Base-by-base conservation (phyloP, 1,140 invertebrate genomes). In the Leucophenga varia region DNA sequence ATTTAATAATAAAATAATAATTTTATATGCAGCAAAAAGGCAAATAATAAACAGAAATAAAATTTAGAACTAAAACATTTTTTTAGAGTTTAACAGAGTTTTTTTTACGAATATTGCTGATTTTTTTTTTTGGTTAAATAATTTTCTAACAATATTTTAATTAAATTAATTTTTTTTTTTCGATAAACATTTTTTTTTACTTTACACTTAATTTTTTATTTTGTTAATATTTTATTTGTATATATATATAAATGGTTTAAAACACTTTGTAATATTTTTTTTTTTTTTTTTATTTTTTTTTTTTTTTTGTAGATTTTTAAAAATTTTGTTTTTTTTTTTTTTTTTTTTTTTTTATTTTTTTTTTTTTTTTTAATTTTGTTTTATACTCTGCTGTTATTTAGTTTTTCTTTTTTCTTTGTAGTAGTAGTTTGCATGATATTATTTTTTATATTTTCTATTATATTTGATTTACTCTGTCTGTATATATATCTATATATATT, bases 401-500 rank as follows among this genome's bases (percentile, higher is more conserved):
- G 12, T 41, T 14, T 7, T 7, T 28, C 25, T 41, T 28, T 28
- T 20, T 16, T 41, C 21, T 41, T 18, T 41, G 30, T 41, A 28
- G 20, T 41, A 10, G 16, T 28, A 17, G 22, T 13, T 28, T 41
- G 25, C 25, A 28, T 41, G 39, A n/a, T n/a, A n/a, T n/a, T n/a
- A n/a, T n/a, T n/a, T n/a, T n/a, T n/a, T n/a, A n/a, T n/a, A n/a
- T n/a, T n/a, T n/a, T n/a, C n/a, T n/a, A n/a, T n/a, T n/a, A n/a
- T n/a, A n/a, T n/a, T n/a, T n/a, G n/a, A n/a, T n/a, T n/a, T n/a
- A n/a, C n/a, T n/a, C n/a, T n/a, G n/a, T n/a, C n/a, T 52, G 34
- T 56, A 47, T 61, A 46, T 63, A 52, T 61, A 50, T 57, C 56
- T 64, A 61, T 65, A 65, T 59, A 63, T 55, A 52, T 60, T 60